Evolutionary conservation across 1,140 invertebrate genomes (phyloP).

Genomic region (Probaryconus sp.): DNA sequence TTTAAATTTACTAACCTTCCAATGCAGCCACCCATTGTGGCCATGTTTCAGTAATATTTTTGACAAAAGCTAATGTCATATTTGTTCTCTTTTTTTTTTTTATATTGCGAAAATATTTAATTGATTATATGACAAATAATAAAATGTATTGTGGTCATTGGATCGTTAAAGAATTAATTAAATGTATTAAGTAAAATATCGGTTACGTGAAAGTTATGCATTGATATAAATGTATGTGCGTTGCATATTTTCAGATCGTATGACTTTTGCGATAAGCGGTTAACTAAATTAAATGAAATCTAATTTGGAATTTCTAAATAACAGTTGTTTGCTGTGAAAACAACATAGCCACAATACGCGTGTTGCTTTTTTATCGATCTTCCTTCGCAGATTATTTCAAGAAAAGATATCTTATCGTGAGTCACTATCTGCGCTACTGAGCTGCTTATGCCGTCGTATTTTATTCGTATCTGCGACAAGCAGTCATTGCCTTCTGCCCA

Average conservation of each 20-base stretch:
- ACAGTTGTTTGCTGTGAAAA: background rate
- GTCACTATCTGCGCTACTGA: conserved; percentile 19
- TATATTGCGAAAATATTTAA: background rate
- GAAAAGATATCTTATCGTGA: conserved; percentile 36
- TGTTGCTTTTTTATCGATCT: conserved; percentile 10
- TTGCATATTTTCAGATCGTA: background rate
- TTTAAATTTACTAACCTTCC: conserved; percentile 14
- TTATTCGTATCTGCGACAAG: conserved; percentile 33
- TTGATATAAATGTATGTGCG: background rate
- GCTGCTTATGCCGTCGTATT: conserved; percentile 37
- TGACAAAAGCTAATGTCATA: conserved; percentile 1
- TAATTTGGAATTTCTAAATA: conserved; percentile 4
- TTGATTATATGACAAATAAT: conserved; percentile 21
- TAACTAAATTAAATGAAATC: background rate
- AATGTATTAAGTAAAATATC: too few relatives aligned
- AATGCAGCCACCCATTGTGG: conserved; percentile 31
- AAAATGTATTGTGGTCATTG: conserved; percentile 11
- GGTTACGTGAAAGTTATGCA: too few relatives aligned
- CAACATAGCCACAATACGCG: background rate
- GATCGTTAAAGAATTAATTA: conserved; percentile 19
- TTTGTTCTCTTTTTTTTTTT: conserved; percentile 12
- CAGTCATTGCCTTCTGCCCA: conserved; percentile 41
- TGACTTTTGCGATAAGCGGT: background rate
- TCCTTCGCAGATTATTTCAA: conserved; percentile 21
- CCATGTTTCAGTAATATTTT: conserved; percentile 16